Base-by-base conservation (phyloP, 2,113 vertebrate species). In the Barbus barbus region DNA sequence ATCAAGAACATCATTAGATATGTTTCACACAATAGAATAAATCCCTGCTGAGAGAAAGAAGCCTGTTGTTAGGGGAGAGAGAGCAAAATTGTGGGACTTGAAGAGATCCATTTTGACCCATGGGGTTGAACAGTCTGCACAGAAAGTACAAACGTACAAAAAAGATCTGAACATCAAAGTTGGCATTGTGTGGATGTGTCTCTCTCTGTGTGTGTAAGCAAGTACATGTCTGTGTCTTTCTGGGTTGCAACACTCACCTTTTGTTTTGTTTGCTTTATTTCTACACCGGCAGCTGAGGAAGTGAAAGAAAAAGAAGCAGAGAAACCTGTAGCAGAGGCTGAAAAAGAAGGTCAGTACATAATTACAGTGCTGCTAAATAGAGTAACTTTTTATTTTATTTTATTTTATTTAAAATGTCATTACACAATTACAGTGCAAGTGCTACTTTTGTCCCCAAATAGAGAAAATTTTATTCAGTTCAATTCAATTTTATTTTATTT, bases 331-430 rank as follows among this genome's bases (percentile, higher is more conserved):
- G n/a, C 69, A 26, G 78, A 81, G 41, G 28, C 44, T 56, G 78
- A 84, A 18, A 86, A 88, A 74, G 18, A 82, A 84, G 85, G 85
- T 86, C 31, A 26, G 80, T 58, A n/a, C 7, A 38, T 38, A 63
- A 63, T 79, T 61, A 20, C 18, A 53, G 31, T 61, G n/a, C 22
- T 44, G 28, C 75, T 24, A 31, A 8, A 53, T 31, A 22, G 4
- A 28, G 74, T 12, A 53, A 76, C 9, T 6, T 16, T 18, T 51
- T 51, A 51, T 58, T 56, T 56, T 22, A 22, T 56, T 56, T n/a
- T 56, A 22, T 46, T 46, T n/a, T 58, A 44, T 44, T 44, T 8
- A n/a, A 5, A 48, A 48, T 7, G 18, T 56, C 18, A 58, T 6
- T n/a, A 3, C 56, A 22, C 7, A 60, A 11, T 11, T 60, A 9